Evolutionary conservation across 2,888 invertebrate genomes (phyloP).

Genomic region (Andrena hattorfiana): DNA sequence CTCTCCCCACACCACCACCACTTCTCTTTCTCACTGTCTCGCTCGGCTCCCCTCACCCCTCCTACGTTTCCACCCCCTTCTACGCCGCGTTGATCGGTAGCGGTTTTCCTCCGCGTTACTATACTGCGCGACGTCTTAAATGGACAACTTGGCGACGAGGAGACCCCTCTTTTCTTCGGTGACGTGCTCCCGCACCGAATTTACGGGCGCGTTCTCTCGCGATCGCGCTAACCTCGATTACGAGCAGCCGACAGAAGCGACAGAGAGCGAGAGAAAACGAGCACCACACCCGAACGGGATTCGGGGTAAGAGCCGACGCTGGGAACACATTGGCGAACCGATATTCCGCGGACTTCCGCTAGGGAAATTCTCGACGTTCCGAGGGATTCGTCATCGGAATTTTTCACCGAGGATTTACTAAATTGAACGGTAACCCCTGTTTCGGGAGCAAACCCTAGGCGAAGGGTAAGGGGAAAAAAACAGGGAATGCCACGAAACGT

Average conservation of each 20-base stretch:
- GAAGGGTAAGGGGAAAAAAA: background rate
- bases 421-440: background rate
- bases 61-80: background rate
- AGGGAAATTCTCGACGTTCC: no score
- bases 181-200: constrained; percentile 71
- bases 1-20: background rate
- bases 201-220: constrained; percentile 76
- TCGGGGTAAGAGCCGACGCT: background rate
- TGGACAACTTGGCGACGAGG: constrained; percentile 82
- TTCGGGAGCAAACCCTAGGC: background rate
- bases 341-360: background rate
- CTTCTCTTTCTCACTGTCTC: background rate
- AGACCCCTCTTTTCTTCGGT: constrained; percentile 63
- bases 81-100: constrained; percentile 24
- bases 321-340: background rate
- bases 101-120: constrained; percentile 40
- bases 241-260: constrained; percentile 68
- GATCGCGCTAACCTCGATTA: constrained; percentile 81
- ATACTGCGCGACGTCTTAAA: constrained; percentile 76
- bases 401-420: background rate
- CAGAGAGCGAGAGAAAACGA: constrained; percentile 1
- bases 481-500: no score
- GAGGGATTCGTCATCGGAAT: background rate
- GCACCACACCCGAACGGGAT: background rate
- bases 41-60: no score